phyloP scores from a whole-genome alignment of 2,113 vertebrate genomes.

The Ceuthmochares aereus region DNA sequence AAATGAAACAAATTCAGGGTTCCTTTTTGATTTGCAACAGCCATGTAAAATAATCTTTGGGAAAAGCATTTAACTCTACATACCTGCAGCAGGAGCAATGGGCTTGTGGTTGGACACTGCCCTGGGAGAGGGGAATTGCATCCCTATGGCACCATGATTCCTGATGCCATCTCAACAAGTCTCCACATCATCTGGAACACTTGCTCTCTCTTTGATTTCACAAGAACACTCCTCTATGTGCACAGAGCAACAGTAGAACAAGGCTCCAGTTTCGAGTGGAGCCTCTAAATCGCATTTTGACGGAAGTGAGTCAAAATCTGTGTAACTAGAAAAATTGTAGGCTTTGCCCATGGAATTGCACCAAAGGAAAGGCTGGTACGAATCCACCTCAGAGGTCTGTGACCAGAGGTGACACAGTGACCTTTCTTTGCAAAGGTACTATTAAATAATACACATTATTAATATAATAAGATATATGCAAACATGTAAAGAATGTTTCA shows the following conservation, averaged over 20 bases:
- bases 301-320: fast-evolving
- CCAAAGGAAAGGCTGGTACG: not conserved
- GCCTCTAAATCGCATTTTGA: not conserved
- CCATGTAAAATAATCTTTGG: not conserved
- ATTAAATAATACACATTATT: no score
- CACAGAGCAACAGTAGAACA: not conserved
- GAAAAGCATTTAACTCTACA: not conserved
- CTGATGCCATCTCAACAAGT: not conserved
- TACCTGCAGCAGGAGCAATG: no score
- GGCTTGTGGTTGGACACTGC: not conserved
- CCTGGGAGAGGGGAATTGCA: not conserved
- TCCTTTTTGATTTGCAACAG: not conserved
- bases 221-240: not conserved
- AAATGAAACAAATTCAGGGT: not conserved
- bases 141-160: not conserved
- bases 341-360: not conserved
- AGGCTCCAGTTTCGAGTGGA: not conserved
- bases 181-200: not conserved
- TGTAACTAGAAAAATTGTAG: not conserved
- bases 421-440: not conserved
- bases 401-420: not conserved
- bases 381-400: no score
- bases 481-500: not conserved
- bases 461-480: no score
- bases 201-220: not conserved